Percentiles rank a stretch among this genome's conserved stretches.
Conservation (phyloP, 2,113 vertebrate genomes). For the Dicentrarchus labrax region DNA sequence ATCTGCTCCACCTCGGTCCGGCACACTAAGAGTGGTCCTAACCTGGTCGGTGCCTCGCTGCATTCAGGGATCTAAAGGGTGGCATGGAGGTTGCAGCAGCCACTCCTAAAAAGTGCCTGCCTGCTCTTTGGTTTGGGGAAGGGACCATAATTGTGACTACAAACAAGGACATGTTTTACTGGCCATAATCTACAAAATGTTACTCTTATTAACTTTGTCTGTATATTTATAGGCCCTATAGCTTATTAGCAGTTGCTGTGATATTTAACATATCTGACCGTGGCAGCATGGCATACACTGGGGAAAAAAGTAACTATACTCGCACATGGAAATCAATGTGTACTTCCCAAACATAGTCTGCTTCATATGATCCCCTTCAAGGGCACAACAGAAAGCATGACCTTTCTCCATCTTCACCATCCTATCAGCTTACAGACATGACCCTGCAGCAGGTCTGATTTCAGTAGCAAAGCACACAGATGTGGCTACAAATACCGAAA, state of each 20-base stretch:
- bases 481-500: conserved; percentile 49
- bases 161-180: background rate
- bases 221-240: background rate
- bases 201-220: background rate
- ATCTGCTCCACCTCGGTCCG: background rate
- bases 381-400: conserved; percentile 61
- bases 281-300: too few relatives aligned
- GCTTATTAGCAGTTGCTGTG: background rate
- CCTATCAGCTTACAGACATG: conserved; percentile 71
- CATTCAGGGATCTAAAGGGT: background rate
- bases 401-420: conserved; percentile 56
- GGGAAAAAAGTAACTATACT: conserved; percentile 16
- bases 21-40: background rate
- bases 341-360: conserved; percentile 49
- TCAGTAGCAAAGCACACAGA: conserved; percentile 66
- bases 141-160: too few relatives aligned
- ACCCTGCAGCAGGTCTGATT: conserved; percentile 67
- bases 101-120: too few relatives aligned
- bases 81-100: too few relatives aligned
- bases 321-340: conserved; percentile 63
- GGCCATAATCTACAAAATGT: background rate
- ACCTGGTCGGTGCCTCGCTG: background rate
- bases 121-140: background rate
- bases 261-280: background rate
- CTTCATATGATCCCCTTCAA: conserved; percentile 72